phyloP scores from a whole-genome alignment of 2,888 invertebrate genomes.

The Synergus laeviventris region DNA sequence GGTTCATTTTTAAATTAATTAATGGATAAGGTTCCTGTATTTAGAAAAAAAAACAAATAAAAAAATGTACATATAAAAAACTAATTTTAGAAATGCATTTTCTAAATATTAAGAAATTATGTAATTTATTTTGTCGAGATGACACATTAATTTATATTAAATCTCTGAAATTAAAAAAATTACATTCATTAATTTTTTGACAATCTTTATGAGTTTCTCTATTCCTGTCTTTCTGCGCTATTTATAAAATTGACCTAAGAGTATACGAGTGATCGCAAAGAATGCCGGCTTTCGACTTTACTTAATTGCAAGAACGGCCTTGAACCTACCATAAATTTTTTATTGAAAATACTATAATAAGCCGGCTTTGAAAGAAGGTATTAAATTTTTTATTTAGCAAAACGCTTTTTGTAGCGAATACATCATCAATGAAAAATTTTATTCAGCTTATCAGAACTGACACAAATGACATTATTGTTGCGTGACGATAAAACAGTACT shows the following conservation, averaged over 20 bases:
- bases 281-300: not conserved
- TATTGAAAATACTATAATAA: not conserved
- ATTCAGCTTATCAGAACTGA: not conserved
- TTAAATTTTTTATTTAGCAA: not conserved
- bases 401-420: not conserved
- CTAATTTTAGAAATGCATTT: too few relatives aligned
- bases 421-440: not conserved
- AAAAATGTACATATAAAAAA: not conserved
- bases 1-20: not conserved
- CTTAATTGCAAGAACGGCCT: not conserved
- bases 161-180: too few relatives aligned
- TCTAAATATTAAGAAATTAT: too few relatives aligned
- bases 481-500: not conserved
- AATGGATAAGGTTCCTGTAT: too few relatives aligned
- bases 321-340: not conserved
- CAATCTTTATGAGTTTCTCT: not conserved
- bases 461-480: not conserved
- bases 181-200: too few relatives aligned
- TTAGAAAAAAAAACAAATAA: not conserved
- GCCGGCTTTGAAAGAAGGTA: too few relatives aligned
- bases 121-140: too few relatives aligned
- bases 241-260: not conserved
- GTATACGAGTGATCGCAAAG: not conserved
- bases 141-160: too few relatives aligned
- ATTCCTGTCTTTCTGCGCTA: not conserved